Conservation (phyloP, 1,140 invertebrate genomes). For the Cecropterus lyciades region DNA sequence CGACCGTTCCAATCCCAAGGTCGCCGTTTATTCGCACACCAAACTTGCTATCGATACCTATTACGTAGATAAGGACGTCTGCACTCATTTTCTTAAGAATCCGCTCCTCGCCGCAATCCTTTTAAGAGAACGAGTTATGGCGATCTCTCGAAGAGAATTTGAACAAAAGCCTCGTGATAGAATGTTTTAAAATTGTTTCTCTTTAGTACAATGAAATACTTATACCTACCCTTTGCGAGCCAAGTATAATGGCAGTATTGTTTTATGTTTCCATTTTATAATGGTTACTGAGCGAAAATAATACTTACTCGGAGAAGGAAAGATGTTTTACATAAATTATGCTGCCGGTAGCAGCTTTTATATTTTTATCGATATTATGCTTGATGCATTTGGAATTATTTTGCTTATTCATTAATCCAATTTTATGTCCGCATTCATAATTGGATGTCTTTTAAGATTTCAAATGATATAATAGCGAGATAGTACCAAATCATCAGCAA, state of each 20-base stretch:
- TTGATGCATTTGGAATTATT: no score
- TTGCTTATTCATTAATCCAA: no score
- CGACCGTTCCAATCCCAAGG: conserved; percentile 52
- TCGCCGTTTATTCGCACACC: conserved; percentile 46
- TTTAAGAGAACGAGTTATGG: conserved; percentile 64
- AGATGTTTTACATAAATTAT: conserved; percentile 13
- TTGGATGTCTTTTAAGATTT: no score
- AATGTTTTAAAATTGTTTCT: conserved; percentile 64
- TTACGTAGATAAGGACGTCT: conserved; percentile 48
- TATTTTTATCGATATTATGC: not conserved
- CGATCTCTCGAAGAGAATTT: conserved; percentile 56
- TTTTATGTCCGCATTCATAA: no score
- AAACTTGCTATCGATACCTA: conserved; percentile 45
- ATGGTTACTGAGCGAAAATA: conserved; percentile 36
- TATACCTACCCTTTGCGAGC: conserved; percentile 43
- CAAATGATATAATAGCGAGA: no score
- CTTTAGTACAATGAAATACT: conserved; percentile 50
- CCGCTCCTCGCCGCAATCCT: conserved; percentile 58
- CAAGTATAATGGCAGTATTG: conserved; percentile 52
- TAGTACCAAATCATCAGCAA: no score
- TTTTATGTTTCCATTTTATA: conserved; percentile 40
- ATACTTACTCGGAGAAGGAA: conserved; percentile 21
- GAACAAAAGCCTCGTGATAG: conserved; percentile 60
- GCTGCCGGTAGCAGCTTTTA: conserved; percentile 4
- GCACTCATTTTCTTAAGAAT: conserved; percentile 53